A percentile compares a stretch with the other conserved stretches of the same genome.
phyloP scores from a whole-genome alignment of 2,797 vertebrate species.

The Gastrophryne carolinensis region DNA sequence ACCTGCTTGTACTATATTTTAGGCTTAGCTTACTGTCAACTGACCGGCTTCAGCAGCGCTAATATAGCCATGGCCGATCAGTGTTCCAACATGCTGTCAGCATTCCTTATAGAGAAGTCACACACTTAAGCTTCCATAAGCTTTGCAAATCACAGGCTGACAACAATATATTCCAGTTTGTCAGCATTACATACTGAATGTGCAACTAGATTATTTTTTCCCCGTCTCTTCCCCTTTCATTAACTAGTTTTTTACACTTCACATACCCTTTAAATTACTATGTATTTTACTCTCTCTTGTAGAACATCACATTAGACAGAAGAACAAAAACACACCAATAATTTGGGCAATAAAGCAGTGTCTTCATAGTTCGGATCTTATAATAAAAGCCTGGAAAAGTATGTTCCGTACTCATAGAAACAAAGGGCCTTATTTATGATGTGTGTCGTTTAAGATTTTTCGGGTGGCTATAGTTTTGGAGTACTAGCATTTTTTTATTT shows the following conservation, averaged over 20 bases:
- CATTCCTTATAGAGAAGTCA: constrained; percentile 29
- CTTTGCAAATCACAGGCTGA: constrained; percentile 34
- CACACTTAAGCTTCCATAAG: constrained; percentile 35
- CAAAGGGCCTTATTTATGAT: no score
- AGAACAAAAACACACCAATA: background rate
- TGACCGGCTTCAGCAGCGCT: constrained; percentile 10
- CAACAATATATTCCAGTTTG: constrained; percentile 20
- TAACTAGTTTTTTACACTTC: background rate
- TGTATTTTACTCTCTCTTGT: background rate
- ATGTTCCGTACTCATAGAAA: no score
- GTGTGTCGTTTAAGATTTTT: no score
- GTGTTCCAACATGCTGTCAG: background rate
- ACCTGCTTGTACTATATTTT: constrained; percentile 39
- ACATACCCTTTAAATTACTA: background rate
- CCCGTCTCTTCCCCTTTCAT: background rate
- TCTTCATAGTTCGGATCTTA: no score
- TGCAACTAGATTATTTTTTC: background rate
- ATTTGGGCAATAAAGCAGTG: background rate
- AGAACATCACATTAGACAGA: background rate
- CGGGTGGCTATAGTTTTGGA: no score
- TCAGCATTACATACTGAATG: background rate
- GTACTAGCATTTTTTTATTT: no score
- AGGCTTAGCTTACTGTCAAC: constrained; percentile 28
- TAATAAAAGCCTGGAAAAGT: no score
- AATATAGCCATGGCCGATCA: background rate